Evolutionary conservation across 92 coral and sea anemone species (phyloP).

Genomic region (Montipora capitata): DNA sequence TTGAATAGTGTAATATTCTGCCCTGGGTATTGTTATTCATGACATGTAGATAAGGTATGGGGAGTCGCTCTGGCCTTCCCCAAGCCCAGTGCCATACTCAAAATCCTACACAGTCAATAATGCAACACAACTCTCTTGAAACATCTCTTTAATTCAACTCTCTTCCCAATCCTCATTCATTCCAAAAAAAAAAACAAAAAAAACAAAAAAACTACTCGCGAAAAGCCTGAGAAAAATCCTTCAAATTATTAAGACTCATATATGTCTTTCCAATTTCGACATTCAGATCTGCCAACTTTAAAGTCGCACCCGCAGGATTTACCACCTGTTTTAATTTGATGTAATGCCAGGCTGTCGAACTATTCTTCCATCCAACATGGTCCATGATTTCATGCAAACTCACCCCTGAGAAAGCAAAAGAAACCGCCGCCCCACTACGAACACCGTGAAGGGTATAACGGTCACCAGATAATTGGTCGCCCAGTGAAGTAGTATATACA

Average conservation of each 20-base stretch:
- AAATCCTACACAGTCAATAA: background rate
- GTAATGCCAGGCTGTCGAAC: slow-evolving; percentile 45
- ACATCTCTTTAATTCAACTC: slow-evolving; percentile 23
- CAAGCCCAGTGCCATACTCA: slow-evolving; percentile 10
- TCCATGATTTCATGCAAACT: slow-evolving; percentile 39
- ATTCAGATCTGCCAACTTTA: slow-evolving; percentile 23
- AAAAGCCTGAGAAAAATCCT: slow-evolving; percentile 29
- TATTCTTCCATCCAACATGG: slow-evolving; percentile 53
- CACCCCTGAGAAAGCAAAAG: slow-evolving; percentile 28
- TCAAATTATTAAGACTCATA: background rate
- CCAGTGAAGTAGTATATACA: too few relatives aligned
- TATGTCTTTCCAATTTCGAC: background rate
- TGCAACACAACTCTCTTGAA: slow-evolving; percentile 15
- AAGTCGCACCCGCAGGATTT: slow-evolving; percentile 56
- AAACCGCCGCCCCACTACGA: slow-evolving; percentile 57
- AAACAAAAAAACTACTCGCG: background rate
- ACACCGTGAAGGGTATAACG: slow-evolving; percentile 62
- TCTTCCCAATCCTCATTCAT: slow-evolving; percentile 3
- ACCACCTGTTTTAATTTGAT: slow-evolving; percentile 38
- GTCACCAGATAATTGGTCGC: background rate
- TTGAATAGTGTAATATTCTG: slow-evolving; percentile 30
- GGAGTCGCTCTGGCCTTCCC: slow-evolving; percentile 34
- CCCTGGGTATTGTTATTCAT: slow-evolving; percentile 31
- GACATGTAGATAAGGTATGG: slow-evolving; percentile 13
- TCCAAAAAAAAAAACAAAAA: background rate